Evolutionary conservation across 53 echinoderm and acorn worm species (phyloP), one percentile per base, ranked within the genome.

Genomic region (Luidia sarsii): DNA sequence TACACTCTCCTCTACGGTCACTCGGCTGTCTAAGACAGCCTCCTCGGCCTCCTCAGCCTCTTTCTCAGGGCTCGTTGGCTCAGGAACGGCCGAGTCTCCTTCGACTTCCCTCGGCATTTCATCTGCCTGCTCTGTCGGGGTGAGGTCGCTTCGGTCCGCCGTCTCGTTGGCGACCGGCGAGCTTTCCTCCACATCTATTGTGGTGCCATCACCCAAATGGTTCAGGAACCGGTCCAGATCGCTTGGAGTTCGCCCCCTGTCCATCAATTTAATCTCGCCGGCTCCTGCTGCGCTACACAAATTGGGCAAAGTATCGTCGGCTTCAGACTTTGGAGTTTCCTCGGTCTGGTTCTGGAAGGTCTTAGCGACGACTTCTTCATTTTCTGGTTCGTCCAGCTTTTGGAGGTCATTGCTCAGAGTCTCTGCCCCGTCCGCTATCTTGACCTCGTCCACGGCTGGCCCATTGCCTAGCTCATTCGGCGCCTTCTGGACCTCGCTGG

Each of bases 381-480:
- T n/a, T n/a, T n/a, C n/a, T n/a, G n/a, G n/a, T n/a, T n/a, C n/a
- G n/a, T n/a, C n/a, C n/a, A n/a, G n/a, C n/a, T n/a, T n/a, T n/a
- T n/a, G n/a, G n/a, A n/a, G n/a, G n/a, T n/a, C 41, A 28, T 77
- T 61, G 48, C 77, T 77, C 5, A 30, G 60, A 48, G 61, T 77
- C 22, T 41, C 41, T 7, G 41, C 6, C 11, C 41, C 11, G 41
- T 41, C 41, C 6, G 41, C 11, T 41, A 7, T 6, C 68, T 43
- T 45, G 11, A 22, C 68, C 15, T 45, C 67, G 35, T 67, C 67
- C 8, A 67, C 36, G 13, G 27, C 27, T 43, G 67, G 39, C 11
- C 77, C 77, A 30, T 77, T 61, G 45, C 77, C 77, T 25, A 77
- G 45, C 60, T 77, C 77, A 32, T 61, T 77, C 74, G 57, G 57